A percentile compares a stretch with the other conserved stretches of the same genome.
These are phyloP conservation scores for Gambelia wislizenii DNA, from an alignment of 2,797 vertebrate species.

Conservation along the genomic window DNA sequence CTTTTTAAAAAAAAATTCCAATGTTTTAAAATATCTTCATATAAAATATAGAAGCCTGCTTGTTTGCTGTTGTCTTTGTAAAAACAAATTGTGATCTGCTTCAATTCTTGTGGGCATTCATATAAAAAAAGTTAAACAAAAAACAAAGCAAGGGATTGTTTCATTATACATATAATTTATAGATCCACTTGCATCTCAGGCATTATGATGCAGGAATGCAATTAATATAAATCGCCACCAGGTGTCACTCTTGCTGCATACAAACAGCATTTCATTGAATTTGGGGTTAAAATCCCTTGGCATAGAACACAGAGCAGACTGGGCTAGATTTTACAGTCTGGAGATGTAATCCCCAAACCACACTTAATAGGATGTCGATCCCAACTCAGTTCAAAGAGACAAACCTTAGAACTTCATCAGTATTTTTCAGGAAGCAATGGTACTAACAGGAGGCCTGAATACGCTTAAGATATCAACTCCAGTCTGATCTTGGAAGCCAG, in stretches of 20 bases:
- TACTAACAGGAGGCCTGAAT: not conserved
- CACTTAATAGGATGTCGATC: not conserved
- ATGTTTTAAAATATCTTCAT: no score
- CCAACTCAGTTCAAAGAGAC: not conserved
- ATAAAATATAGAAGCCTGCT: not conserved
- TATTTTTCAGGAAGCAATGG: not conserved
- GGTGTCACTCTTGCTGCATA: conserved; percentile 72
- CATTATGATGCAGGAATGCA: conserved; percentile 9
- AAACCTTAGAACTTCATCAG: no score
- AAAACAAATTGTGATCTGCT: not conserved
- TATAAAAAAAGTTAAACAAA: not conserved
- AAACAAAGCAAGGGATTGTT: not conserved
- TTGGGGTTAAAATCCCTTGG: not conserved
- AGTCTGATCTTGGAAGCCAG: no score
- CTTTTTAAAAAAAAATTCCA: not conserved
- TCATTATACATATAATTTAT: not conserved
- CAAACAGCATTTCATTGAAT: conserved; percentile 27
- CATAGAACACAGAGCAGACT: not conserved
- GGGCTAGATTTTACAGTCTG: not conserved
- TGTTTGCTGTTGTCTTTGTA: not conserved
- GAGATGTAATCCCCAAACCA: not conserved
- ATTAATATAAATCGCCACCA: conserved; percentile 43
- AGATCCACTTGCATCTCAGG: not conserved
- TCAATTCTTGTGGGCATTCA: not conserved
- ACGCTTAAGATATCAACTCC: not conserved